Conservation (phyloP, 2,113 vertebrate species). For the Alethe diademata region DNA sequence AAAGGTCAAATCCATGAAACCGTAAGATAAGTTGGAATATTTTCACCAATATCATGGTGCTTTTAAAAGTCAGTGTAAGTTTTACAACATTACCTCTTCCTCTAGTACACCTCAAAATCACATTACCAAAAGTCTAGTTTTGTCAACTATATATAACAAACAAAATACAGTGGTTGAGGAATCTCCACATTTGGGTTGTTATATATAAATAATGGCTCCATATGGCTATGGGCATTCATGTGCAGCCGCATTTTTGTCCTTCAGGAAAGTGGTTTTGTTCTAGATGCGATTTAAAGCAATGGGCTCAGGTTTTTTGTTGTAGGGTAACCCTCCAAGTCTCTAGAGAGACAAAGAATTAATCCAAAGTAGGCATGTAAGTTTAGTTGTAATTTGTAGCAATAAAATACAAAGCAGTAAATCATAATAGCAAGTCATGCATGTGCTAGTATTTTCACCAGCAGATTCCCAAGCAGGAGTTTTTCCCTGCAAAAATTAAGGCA, state of each 20-base stretch:
- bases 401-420: background rate
- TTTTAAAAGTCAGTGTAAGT: background rate
- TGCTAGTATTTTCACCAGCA: background rate
- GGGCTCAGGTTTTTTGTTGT: background rate
- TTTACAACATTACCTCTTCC: background rate
- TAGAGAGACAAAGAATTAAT: background rate
- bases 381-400: background rate
- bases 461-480: rapidly evolving
- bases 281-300: background rate
- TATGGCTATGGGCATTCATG: rapidly evolving
- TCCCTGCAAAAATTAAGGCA: background rate
- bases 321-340: background rate
- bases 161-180: background rate
- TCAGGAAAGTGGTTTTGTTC: background rate
- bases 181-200: background rate
- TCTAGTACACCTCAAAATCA: background rate
- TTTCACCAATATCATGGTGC: background rate
- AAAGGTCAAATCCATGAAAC: background rate
- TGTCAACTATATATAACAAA: background rate
- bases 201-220: background rate
- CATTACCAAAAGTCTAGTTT: background rate
- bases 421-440: background rate
- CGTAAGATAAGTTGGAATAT: background rate
- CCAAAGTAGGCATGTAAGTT: background rate
- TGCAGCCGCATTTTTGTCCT: background rate